Percentiles rank a stretch among this genome's conserved stretches.
These are phyloP conservation scores for Tetragonisca angustula DNA, from an alignment of 2,888 invertebrate species.

Conservation along the genomic window DNA sequence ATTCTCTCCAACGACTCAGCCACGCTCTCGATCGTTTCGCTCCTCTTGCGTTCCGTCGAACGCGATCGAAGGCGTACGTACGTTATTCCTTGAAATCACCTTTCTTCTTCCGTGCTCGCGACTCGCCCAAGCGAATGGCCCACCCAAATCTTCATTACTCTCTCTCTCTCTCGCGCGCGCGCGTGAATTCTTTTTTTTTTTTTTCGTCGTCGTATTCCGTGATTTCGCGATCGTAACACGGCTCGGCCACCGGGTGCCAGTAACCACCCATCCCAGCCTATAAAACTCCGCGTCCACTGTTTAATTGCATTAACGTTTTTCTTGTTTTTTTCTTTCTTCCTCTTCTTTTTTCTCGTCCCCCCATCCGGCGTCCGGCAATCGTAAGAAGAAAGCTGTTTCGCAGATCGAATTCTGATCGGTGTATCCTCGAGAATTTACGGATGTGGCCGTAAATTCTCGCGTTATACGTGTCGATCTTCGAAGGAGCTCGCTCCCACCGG, in stretches of 20 bases:
- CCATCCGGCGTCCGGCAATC: not conserved
- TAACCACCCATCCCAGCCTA: not conserved
- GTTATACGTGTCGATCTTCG: conserved; percentile 27
- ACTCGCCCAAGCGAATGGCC: not conserved
- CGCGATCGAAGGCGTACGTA: too few species aligned
- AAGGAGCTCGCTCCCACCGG: conserved; percentile 11
- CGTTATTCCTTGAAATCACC: conserved; percentile 1
- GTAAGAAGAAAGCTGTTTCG: conserved; percentile 2
- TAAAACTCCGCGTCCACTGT: not conserved
- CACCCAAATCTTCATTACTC: conserved; percentile 32
- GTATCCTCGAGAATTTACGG: conserved; percentile 27
- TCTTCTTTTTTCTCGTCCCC: not conserved
- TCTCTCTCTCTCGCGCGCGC: not conserved
- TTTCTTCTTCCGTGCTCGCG: not conserved
- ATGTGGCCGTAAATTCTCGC: not conserved
- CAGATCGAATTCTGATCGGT: conserved; percentile 16
- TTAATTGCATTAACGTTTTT: conserved; percentile 8
- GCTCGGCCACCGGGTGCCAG: not conserved
- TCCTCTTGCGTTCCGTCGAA: too few species aligned
- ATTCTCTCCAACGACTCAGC: too few species aligned
- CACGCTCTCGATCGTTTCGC: not conserved
- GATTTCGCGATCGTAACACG: conserved; percentile 2
- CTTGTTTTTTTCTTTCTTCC: not conserved
- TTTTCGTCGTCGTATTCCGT: not conserved
- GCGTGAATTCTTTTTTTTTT: not conserved